phyloP scores from a whole-genome alignment of 1,140 invertebrate species.

The Euwallacea fornicatus region DNA sequence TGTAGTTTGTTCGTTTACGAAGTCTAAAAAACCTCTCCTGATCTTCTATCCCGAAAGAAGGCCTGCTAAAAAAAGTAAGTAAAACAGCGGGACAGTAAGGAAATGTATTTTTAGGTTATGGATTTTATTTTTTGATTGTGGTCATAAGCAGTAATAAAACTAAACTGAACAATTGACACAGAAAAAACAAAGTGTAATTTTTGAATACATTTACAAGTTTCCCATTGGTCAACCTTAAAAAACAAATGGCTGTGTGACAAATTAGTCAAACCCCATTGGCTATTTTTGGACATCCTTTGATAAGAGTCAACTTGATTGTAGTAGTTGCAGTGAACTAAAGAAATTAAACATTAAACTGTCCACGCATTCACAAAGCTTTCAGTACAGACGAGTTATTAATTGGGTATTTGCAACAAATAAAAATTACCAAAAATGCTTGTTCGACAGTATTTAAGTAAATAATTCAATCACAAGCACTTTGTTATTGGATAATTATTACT shows the following conservation, averaged over 20 bases:
- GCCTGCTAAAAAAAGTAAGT: background rate
- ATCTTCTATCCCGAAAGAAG: no score
- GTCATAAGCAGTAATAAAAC: no score
- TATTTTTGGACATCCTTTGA: background rate
- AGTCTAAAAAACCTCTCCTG: background rate
- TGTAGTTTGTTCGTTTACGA: background rate
- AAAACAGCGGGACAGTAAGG: background rate
- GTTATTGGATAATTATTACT: conserved; percentile 16
- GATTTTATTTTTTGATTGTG: no score
- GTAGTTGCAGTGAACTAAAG: background rate
- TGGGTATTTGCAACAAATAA: conserved; percentile 8
- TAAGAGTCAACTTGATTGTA: background rate
- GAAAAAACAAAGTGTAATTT: no score
- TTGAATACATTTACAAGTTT: no score
- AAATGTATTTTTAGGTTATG: no score
- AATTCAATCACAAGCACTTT: conserved; percentile 29
- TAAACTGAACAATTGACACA: no score
- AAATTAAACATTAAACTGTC: background rate
- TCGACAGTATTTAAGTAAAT: conserved; percentile 29
- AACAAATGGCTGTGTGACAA: background rate
- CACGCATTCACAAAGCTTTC: background rate
- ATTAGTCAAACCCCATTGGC: background rate
- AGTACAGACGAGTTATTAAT: conserved; percentile 6
- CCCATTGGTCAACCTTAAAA: no score
- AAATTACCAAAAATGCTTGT: conserved; percentile 26